Evolutionary conservation across 2,888 invertebrate species (phyloP).

Genomic region (Eueremaeus valkanovi): DNA sequence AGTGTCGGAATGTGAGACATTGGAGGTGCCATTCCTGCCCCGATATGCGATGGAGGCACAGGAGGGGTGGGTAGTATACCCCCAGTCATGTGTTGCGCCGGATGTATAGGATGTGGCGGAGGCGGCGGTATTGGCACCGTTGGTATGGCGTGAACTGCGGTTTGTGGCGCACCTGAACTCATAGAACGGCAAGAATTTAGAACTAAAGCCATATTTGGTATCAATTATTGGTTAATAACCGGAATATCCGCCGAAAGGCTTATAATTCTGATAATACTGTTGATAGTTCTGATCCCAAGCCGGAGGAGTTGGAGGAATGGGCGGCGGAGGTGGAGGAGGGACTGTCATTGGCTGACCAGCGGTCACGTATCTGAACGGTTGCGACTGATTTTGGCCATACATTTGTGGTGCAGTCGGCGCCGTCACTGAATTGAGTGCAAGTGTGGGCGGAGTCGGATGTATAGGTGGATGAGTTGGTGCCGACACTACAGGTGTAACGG

Average conservation of each 20-base stretch:
- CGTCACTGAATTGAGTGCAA: not conserved
- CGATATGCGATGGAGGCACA: constrained; percentile 23
- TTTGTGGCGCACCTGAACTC: constrained; percentile 32
- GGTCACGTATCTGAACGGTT: not conserved
- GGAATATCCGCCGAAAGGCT: constrained; percentile 7
- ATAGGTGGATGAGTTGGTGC: constrained; percentile 40
- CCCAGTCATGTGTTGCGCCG: constrained; percentile 39
- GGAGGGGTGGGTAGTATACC: constrained; percentile 18
- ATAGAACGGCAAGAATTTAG: not conserved
- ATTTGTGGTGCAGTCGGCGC: not conserved
- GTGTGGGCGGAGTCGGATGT: constrained; percentile 16
- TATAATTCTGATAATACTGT: not conserved
- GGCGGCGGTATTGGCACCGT: constrained; percentile 35
- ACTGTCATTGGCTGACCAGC: constrained; percentile 29
- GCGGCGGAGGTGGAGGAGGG: constrained; percentile 42
- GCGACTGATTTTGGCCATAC: constrained; percentile 5
- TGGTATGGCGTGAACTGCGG: constrained; percentile 21
- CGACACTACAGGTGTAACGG: constrained; percentile 34
- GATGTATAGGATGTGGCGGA: constrained; percentile 30
- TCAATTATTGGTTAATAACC: not conserved
- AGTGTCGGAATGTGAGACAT: constrained; percentile 4
- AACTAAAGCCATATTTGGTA: not conserved
- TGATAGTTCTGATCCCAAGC: constrained; percentile 41
- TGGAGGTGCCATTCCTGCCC: not conserved
- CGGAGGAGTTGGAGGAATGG: constrained; percentile 43